Base-by-base conservation (phyloP, 2,797 vertebrate species). In the Heteromormyrus szaboi region DNA sequence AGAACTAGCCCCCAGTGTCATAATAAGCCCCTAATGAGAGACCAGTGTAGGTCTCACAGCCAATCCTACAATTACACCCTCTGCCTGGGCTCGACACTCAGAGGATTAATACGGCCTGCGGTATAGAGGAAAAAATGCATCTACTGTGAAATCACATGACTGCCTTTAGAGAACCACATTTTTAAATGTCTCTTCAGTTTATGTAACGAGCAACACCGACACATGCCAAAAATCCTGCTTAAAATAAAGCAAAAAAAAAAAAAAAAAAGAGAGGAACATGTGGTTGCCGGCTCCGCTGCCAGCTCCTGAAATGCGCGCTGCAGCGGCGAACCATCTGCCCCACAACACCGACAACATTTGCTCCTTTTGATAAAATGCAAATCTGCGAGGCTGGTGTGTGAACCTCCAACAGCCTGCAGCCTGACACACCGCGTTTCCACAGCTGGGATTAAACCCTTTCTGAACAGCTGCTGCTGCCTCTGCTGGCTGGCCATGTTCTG, bases 331-430 rank as follows among this genome's bases (percentile, higher is more conserved):
- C 97, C 98, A 98, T 98, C 97, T 99, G 98, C 95, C 97, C 96
- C 90, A 95, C 95, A 96, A 97, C 96, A 97, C 95, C 98, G 95
- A 96, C 97, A 97, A 97, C 97, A 98, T 97, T 98, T 97, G 97
- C 97, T 98, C 96, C 97, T 98, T 98, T 98, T 98, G 97, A 99
- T 98, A 97, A 98, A 98, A 99, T 98, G 97, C 96, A 98, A 98
- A 98, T 98, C 93, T 96, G 95, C 93, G 95, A 94, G 94, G 95
- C 95, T 96, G 96, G 96, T 97, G 95, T 96, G 97, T 97, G 95
- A 97, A 97, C 96, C 56, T 22, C 88, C 53, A 84, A 17, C 95
- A 95, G 94, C 93, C 95, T 94, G 94, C 95, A 89, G 93, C 48
- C 96, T 96, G 96, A 96, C 96, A 96, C 94, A 95, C 96, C 97